These are phyloP conservation scores for Scaptomyza montana DNA, from an alignment of 1,140 invertebrate species.

Conservation along the genomic window DNA sequence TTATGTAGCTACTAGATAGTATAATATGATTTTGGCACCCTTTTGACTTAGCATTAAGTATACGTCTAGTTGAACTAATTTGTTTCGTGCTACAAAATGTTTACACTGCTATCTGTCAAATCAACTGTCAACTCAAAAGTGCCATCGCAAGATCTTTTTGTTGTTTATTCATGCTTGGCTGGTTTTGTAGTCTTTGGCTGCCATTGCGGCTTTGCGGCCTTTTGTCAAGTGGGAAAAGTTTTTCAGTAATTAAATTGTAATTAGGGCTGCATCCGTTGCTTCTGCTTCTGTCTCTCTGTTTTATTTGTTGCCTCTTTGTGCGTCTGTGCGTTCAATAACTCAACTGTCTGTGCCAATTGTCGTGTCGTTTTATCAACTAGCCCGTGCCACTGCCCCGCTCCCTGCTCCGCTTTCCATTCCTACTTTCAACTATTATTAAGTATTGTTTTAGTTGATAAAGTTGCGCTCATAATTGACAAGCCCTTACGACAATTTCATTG, in stretches of 20 bases:
- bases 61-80: slow-evolving; percentile 82
- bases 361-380: slow-evolving; percentile 71
- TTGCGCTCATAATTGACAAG: slow-evolving; percentile 55
- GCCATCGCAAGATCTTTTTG: slow-evolving; percentile 56
- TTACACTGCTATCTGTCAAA: slow-evolving; percentile 81
- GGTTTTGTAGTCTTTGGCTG: slow-evolving; percentile 49
- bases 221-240: slow-evolving; percentile 80
- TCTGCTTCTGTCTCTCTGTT: slow-evolving; percentile 19
- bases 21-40: slow-evolving; percentile 48
- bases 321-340: slow-evolving; percentile 64
- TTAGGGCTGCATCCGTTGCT: slow-evolving; percentile 77
- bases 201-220: slow-evolving; percentile 58
- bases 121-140: slow-evolving; percentile 77
- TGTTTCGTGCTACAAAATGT: slow-evolving; percentile 70
- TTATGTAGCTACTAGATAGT: background rate
- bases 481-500: slow-evolving; percentile 69
- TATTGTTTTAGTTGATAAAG: slow-evolving; percentile 24
- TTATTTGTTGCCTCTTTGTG: slow-evolving; percentile 33
- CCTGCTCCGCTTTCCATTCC: background rate
- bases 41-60: slow-evolving; percentile 66
- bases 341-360: slow-evolving; percentile 76
- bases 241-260: slow-evolving; percentile 82
- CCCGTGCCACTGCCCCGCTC: slow-evolving; percentile 45
- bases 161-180: slow-evolving; percentile 56
- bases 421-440: slow-evolving; percentile 20